phyloP scores from a whole-genome alignment of 2,113 vertebrate species.

The Scomber colias region DNA sequence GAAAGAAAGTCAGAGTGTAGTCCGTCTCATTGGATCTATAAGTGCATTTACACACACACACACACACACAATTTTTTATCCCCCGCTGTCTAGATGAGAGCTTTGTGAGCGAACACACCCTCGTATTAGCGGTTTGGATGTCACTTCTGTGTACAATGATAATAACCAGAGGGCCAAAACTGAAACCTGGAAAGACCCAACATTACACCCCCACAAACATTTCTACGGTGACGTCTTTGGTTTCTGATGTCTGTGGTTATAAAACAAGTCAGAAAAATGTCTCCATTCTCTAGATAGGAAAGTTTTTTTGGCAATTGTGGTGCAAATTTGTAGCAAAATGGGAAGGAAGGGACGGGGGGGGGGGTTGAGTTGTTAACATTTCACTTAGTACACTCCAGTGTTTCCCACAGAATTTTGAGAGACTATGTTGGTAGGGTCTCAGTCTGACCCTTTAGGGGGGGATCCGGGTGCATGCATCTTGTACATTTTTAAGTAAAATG shows the following conservation, averaged over 20 bases:
- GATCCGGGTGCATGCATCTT: too few species aligned
- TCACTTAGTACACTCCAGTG: too few species aligned
- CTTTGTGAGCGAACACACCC: slow-evolving; percentile 46
- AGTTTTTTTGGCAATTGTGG: too few species aligned
- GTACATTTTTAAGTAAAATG: too few species aligned
- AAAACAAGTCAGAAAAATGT: background rate
- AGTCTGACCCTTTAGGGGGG: too few species aligned
- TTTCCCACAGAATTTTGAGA: too few species aligned
- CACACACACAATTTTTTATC: slow-evolving; percentile 8
- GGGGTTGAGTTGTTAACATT: too few species aligned
- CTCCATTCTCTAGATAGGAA: background rate
- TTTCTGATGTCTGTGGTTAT: background rate
- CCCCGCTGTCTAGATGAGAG: background rate
- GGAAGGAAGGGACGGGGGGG: too few species aligned
- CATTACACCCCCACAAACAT: background rate
- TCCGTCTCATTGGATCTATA: background rate
- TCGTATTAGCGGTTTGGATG: slow-evolving; percentile 18
- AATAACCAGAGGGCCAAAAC: slow-evolving; percentile 44
- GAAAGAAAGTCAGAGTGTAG: slow-evolving; percentile 27
- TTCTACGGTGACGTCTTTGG: background rate
- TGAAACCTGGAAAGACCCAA: slow-evolving; percentile 35
- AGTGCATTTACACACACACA: slow-evolving; percentile 21
- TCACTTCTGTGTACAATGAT: slow-evolving; percentile 37
- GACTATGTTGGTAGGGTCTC: too few species aligned
- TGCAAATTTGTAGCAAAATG: too few species aligned